phyloP scores from a whole-genome alignment of 2,113 vertebrate genomes.

The Rhinoderma darwinii region DNA sequence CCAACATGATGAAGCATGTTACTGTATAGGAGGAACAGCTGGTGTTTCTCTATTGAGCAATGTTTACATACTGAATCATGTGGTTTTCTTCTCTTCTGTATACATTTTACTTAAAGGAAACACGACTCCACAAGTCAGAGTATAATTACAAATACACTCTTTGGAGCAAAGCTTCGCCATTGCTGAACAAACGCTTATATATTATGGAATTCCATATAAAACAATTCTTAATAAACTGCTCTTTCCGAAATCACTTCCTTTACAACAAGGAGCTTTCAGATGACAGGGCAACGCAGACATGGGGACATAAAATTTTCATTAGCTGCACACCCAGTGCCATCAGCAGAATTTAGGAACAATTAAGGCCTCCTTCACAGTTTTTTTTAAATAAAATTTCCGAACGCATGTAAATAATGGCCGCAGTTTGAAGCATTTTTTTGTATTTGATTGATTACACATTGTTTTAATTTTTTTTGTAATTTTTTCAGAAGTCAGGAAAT shows the following conservation, averaged over 20 bases:
- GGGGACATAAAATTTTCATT: background rate
- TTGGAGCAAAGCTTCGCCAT: background rate
- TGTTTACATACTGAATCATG: slow-evolving; percentile 40
- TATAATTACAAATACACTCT: background rate
- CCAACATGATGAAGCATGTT: slow-evolving; percentile 6
- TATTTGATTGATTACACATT: no score
- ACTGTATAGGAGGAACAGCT: slow-evolving; percentile 30
- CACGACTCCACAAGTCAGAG: background rate
- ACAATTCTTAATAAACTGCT: no score
- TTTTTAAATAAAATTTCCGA: no score
- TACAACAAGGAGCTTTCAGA: background rate
- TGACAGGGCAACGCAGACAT: background rate
- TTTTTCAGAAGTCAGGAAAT: no score
- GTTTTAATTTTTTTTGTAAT: no score
- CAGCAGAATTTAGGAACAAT: background rate
- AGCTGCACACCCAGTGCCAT: background rate
- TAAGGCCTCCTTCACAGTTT: background rate
- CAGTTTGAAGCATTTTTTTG: no score
- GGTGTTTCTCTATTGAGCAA: slow-evolving; percentile 7
- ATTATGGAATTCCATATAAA: background rate
- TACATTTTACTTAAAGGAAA: slow-evolving; percentile 24
- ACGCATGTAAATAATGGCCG: no score
- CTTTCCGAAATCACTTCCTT: no score
- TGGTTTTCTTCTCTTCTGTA: background rate
- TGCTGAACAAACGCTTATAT: background rate